These are phyloP conservation scores for Drosophila eohydei DNA, from an alignment of 2,888 invertebrate genomes.

Conservation along the genomic window DNA sequence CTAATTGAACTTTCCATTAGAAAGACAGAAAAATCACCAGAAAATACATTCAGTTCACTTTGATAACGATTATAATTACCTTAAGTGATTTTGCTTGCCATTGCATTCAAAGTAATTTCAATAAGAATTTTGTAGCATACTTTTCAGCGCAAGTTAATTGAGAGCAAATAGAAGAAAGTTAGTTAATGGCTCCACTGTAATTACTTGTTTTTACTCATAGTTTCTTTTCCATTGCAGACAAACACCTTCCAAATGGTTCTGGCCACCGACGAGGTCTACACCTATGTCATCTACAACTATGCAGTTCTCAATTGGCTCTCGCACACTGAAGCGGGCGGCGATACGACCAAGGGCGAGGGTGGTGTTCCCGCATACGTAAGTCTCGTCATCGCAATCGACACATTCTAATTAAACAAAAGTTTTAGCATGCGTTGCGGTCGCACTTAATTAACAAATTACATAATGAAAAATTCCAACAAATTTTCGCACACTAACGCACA, in stretches of 20 bases:
- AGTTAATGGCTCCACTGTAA: background rate
- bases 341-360: constrained; percentile 93
- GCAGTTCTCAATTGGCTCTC: constrained; percentile 95
- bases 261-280: constrained; percentile 96
- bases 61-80: background rate
- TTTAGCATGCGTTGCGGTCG: constrained; percentile 25
- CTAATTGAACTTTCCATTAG: background rate
- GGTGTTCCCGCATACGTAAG: constrained; percentile 94
- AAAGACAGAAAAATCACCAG: background rate
- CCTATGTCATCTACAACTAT: constrained; percentile 98
- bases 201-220: background rate
- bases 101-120: background rate
- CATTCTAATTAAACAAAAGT: background rate
- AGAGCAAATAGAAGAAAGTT: background rate
- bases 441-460: constrained; percentile 61
- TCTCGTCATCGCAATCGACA: constrained; percentile 50
- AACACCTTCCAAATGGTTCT: constrained; percentile 98
- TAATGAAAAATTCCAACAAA: constrained; percentile 28
- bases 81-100: background rate
- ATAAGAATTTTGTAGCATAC: background rate
- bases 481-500: background rate
- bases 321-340: constrained; percentile 96
- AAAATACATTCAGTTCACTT: background rate
- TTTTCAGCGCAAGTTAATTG: background rate
- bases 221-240: constrained; percentile 86